Evolutionary conservation across 2,888 invertebrate genomes (phyloP).

Genomic region (Drosophila formosana): DNA sequence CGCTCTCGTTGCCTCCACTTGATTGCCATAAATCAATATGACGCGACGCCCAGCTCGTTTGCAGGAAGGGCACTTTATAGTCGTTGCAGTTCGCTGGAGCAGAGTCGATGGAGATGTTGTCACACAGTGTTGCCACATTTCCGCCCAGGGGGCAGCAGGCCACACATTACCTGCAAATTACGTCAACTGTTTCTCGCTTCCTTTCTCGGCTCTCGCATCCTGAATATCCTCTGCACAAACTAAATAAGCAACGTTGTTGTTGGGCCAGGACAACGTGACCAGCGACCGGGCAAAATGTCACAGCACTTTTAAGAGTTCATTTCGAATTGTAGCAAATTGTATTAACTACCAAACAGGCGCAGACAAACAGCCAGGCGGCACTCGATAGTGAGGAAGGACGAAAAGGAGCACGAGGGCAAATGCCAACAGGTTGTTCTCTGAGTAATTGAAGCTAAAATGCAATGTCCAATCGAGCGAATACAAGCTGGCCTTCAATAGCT

Average conservation of each 20-base stretch:
- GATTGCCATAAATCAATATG: constrained; percentile 72
- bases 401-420: constrained; percentile 14
- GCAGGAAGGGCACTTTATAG: constrained; percentile 19
- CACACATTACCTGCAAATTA: constrained; percentile 76
- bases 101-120: constrained; percentile 14
- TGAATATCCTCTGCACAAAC: constrained; percentile 22
- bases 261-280: constrained; percentile 45
- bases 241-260: constrained; percentile 16
- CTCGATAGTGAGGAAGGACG: not conserved
- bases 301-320: constrained; percentile 71
- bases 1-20: constrained; percentile 1
- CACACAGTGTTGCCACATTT: constrained; percentile 32
- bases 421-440: constrained; percentile 71
- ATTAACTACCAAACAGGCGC: constrained; percentile 34
- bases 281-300: constrained; percentile 67
- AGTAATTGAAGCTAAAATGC: constrained; percentile 67
- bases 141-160: constrained; percentile 40
- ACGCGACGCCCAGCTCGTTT: constrained; percentile 45
- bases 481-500: constrained; percentile 31
- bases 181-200: constrained; percentile 64
- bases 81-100: constrained; percentile 5
- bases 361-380: constrained; percentile 10
- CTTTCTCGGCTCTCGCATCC: constrained; percentile 15
- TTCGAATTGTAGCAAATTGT: constrained; percentile 55
- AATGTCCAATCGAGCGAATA: constrained; percentile 41